Conservation (phyloP, 1,140 invertebrate species). For the Teleogryllus occipitalis region DNA sequence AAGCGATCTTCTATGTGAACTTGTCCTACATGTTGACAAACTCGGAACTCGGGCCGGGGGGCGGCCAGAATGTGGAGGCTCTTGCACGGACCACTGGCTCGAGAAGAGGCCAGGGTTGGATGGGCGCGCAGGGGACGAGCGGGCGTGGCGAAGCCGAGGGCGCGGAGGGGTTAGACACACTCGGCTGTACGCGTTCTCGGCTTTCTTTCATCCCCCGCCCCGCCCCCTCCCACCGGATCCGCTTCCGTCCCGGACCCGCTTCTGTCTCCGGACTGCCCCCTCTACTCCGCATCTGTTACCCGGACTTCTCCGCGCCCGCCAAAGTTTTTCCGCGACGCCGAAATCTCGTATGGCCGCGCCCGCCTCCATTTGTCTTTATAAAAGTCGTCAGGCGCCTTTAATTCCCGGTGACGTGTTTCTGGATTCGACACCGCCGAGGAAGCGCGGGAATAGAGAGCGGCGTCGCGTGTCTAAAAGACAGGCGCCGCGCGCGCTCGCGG, state of each 20-base stretch:
- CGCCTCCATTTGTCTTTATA: background rate
- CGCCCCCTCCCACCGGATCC: no score
- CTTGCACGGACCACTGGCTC: background rate
- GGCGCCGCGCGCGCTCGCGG: no score
- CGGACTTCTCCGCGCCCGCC: background rate
- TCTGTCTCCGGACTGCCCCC: background rate
- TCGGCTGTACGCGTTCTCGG: no score
- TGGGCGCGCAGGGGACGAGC: no score
- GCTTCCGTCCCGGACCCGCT: no score
- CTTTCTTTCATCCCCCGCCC: no score
- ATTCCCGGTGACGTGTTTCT: background rate
- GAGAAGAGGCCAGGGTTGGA: background rate
- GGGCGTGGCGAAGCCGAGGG: no score
- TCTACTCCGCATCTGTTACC: background rate
- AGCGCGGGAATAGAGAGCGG: background rate
- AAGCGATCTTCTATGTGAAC: constrained; percentile 1
- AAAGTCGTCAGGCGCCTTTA: background rate
- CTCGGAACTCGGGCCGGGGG: background rate
- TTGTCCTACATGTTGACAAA: constrained; percentile 4
- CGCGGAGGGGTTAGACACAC: no score
- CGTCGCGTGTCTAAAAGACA: background rate
- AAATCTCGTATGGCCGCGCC: background rate
- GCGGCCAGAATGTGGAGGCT: background rate
- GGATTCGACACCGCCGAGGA: background rate
- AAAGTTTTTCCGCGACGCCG: background rate